Conservation (phyloP, 1,140 invertebrate genomes). For the Solen grandis region DNA sequence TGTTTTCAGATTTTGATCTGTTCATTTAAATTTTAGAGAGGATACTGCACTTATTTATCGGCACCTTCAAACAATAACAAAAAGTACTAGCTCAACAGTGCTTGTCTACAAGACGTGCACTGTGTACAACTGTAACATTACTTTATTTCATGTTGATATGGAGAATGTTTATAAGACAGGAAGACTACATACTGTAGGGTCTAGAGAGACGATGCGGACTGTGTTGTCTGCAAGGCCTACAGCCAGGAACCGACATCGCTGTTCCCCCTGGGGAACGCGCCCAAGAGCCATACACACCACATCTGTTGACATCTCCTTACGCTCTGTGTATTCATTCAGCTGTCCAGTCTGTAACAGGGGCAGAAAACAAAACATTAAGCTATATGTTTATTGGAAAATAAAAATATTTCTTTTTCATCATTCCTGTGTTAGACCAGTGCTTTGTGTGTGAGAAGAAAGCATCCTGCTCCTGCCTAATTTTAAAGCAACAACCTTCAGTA, state of each 20-base stretch:
- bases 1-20: too few species aligned
- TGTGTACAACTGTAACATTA: too few species aligned
- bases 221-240: conserved; percentile 98
- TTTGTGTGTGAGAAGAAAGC: too few species aligned
- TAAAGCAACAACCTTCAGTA: neutral
- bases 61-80: too few species aligned
- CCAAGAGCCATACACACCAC: conserved; percentile 99
- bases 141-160: too few species aligned
- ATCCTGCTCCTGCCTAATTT: too few species aligned
- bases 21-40: too few species aligned
- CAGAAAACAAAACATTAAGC: conserved; percentile 70
- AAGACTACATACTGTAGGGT: conserved; percentile 88
- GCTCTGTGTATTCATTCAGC: conserved; percentile 98
- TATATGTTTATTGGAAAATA: neutral
- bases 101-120: too few species aligned
- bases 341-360: conserved; percentile 90
- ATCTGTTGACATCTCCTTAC: conserved; percentile 97
- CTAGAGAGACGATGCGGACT: conserved; percentile 98
- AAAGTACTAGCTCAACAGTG: too few species aligned
- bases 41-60: too few species aligned
- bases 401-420: neutral
- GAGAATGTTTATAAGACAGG: too few species aligned
- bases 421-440: too few species aligned
- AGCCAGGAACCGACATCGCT: conserved; percentile 97
- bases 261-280: conserved; percentile 96